These are phyloP conservation scores for Drosophila greeni DNA, from an alignment of 2,888 invertebrate genomes.

Conservation along the genomic window DNA sequence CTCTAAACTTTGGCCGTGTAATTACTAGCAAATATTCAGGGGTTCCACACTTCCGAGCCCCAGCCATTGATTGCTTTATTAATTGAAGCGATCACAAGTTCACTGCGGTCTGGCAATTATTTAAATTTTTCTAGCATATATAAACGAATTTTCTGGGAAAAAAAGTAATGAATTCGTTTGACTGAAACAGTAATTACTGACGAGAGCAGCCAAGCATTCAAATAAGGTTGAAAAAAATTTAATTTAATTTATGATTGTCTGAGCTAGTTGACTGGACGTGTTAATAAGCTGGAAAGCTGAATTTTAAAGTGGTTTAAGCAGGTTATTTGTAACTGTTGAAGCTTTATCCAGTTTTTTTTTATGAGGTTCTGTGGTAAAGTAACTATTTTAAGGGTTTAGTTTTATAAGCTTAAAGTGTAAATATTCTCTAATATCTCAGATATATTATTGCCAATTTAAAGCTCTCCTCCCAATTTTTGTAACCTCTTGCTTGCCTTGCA, in stretches of 20 bases:
- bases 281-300: conserved; percentile 12
- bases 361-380: not conserved
- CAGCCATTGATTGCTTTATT: conserved; percentile 27
- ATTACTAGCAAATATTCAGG: conserved; percentile 3
- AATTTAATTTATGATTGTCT: conserved; percentile 22
- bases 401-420: not conserved
- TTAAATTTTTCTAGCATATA: conserved; percentile 8
- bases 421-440: not conserved
- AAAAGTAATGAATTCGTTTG: conserved; percentile 44
- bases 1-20: conserved; percentile 1
- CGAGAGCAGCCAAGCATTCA: conserved; percentile 25
- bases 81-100: conserved; percentile 22
- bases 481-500: no score
- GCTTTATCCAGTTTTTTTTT: no score
- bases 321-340: not conserved
- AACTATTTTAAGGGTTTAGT: no score
- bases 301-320: conserved; percentile 3
- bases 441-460: not conserved
- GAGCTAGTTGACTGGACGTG: conserved; percentile 15
- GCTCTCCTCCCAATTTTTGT: not conserved
- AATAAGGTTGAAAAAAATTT: conserved; percentile 34
- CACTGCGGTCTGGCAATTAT: conserved; percentile 16
- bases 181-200: conserved; percentile 53
- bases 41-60: conserved; percentile 3
- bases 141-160: conserved; percentile 15